Evolutionary conservation across 2,797 vertebrate genomes (phyloP).

Genomic region (Xenops minutus): DNA sequence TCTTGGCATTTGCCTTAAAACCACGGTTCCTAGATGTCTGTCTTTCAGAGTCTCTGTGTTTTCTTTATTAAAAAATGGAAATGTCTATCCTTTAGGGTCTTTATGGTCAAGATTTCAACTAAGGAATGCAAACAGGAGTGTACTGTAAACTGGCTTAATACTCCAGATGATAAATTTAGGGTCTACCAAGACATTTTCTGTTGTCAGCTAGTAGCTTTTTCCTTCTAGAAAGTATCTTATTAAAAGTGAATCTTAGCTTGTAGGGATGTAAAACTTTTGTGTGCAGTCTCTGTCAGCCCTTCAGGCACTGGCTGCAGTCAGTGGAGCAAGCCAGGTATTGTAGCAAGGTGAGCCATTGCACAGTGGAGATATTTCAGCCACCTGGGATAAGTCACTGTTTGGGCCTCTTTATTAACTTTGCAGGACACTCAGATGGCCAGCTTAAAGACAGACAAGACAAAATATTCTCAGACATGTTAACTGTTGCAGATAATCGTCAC

Average conservation of each 20-base stretch:
- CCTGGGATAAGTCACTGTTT: neutral
- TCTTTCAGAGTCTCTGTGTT: neutral
- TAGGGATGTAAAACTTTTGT: neutral
- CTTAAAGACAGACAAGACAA: neutral
- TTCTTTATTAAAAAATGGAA: neutral
- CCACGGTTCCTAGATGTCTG: neutral
- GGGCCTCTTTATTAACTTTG: neutral
- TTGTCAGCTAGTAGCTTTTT: neutral
- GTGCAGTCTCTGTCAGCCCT: neutral
- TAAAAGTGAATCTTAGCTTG: neutral
- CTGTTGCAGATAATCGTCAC: neutral
- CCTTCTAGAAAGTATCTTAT: neutral
- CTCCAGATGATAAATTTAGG: neutral
- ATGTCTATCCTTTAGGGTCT: neutral
- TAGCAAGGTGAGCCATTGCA: neutral
- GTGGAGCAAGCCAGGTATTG: accelerated
- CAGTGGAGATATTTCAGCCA: neutral
- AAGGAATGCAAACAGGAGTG: neutral
- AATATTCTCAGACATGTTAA: neutral
- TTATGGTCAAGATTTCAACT: neutral
- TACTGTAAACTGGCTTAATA: neutral
- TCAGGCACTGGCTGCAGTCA: neutral
- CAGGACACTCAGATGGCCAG: neutral
- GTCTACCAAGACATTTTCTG: neutral
- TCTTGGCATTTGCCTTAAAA: conserved; percentile 36